phyloP scores from a whole-genome alignment of 2,113 vertebrate genomes.

The Lonchura striata region DNA sequence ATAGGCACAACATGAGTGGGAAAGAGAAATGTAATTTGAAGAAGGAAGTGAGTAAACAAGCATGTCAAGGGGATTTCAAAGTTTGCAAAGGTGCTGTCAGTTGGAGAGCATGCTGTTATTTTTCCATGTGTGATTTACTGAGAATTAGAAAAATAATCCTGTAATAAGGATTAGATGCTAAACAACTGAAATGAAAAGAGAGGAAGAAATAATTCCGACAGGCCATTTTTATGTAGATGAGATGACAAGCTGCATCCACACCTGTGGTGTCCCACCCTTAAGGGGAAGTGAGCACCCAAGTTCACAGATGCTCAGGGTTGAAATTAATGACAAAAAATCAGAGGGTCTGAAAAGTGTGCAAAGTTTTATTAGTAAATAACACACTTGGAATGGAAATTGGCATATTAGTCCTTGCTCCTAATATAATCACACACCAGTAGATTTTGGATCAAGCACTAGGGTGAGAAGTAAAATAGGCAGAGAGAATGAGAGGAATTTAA shows the following conservation, averaged over 20 bases:
- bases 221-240: not conserved
- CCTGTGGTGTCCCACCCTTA: not conserved
- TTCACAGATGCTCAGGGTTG: not conserved
- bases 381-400: not conserved
- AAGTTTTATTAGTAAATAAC: not conserved
- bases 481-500: not conserved
- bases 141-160: not conserved
- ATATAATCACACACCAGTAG: not conserved
- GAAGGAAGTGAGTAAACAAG: not conserved
- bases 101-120: not conserved
- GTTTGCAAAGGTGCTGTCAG: not conserved
- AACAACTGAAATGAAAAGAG: not conserved
- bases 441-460: not conserved
- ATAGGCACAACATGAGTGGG: not conserved
- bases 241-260: not conserved
- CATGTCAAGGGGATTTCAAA: not conserved
- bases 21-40: not conserved
- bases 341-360: not conserved
- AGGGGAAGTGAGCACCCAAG: rapidly evolving
- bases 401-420: not conserved
- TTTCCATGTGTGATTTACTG: not conserved
- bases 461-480: not conserved
- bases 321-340: not conserved
- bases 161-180: not conserved
- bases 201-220: not conserved